Base-by-base conservation (phyloP, 2,113 vertebrate genomes). In the Cinclus mexicanus region DNA sequence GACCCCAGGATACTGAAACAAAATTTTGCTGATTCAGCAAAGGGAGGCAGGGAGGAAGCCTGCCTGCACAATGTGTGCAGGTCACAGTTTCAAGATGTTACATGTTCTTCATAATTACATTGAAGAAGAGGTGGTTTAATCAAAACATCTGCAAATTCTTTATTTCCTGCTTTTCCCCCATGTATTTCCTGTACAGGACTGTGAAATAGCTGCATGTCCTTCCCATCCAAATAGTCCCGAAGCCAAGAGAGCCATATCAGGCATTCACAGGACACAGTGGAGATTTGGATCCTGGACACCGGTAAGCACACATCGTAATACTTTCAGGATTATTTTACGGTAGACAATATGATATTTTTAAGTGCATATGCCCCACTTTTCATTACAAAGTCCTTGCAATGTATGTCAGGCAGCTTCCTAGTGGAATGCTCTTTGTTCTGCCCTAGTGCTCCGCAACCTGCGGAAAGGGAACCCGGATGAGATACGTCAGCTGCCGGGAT, bases 231-330 rank as follows among this genome's bases (percentile, higher is more conserved):
- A 97, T 89, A 97, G 93, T 83, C 98, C 98, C 0, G 99, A 98
- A 94, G 96, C 98, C 59, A 99, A 99, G 96, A 98, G 98, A 92
- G 97, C 86, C 16, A 4, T 96, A 57, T 96, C 98, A 31, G 96
- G 96, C 63, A 44, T 79, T 70, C 98, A 98, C 83, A 98, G 99
- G 97, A 99, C 99, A 2, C 99, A 99, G 95, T 99, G 99, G 99
- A 98, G 99, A 94, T 99, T 99, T 97, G 99, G 99, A 93, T 99
- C 99, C 69, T 99, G 99, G 99, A 99, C 99, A 68, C 99, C 99
- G 64, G 99, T 99, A 97, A 95, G 98, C 39, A 12, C 33, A 28
- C 53, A 26, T 89, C 5, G 0, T 53, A 46, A 77, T 70, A 10
- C 41, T 75, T 74, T 31, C 68, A 59, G 52, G 35, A 49, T 81